Evolutionary conservation across 2,888 invertebrate genomes (phyloP).

Genomic region (Caenorhabditis parvicauda): DNA sequence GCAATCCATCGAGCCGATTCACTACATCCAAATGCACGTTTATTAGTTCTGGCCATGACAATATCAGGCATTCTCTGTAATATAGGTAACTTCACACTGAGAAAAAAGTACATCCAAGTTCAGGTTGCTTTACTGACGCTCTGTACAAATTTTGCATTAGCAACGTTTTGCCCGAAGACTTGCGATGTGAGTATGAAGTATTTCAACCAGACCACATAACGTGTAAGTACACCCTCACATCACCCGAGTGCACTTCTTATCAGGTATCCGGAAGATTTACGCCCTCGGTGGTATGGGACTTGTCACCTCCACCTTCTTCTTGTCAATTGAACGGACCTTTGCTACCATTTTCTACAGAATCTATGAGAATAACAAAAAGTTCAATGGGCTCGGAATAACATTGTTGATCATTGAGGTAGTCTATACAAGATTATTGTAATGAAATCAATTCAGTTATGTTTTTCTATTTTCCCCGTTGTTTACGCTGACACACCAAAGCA

Average conservation of each 20-base stretch:
- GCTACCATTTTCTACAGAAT: constrained; percentile 29
- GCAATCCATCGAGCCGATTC: constrained; percentile 21
- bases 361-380: too few relatives aligned
- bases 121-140: constrained; percentile 18
- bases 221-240: constrained; percentile 3
- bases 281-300: constrained; percentile 16
- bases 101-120: not conserved
- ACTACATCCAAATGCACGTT: constrained; percentile 18
- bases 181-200: constrained; percentile 30
- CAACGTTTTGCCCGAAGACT: constrained; percentile 26
- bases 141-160: constrained; percentile 27
- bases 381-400: constrained; percentile 21
- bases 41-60: constrained; percentile 14
- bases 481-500: constrained; percentile 18
- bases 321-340: constrained; percentile 21
- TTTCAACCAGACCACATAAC: constrained; percentile 21
- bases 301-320: constrained; percentile 7
- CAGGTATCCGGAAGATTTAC: constrained; percentile 23
- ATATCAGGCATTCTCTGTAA: constrained; percentile 21
- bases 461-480: constrained; percentile 23
- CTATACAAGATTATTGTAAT: too few relatives aligned
- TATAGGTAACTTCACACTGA: constrained; percentile 9
- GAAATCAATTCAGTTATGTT: constrained; percentile 8
- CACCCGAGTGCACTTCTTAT: not conserved
- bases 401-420: constrained; percentile 26